Base-by-base conservation (phyloP, 1,140 invertebrate genomes). In the Yoshiicerus persimilis region DNA sequence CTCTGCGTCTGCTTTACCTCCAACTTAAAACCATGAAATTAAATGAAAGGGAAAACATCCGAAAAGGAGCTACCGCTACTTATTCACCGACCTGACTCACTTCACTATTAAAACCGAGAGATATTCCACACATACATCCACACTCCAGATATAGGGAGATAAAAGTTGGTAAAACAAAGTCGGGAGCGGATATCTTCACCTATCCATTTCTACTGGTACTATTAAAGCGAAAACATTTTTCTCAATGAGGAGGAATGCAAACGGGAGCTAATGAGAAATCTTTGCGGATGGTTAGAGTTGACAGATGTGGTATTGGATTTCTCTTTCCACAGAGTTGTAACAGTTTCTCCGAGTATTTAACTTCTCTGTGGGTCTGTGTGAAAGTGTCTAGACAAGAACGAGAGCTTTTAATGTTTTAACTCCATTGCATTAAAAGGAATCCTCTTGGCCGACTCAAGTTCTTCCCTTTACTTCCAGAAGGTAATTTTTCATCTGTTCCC, bases 211-310 rank as follows among this genome's bases (percentile, higher is more conserved):
- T 9, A 66, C n/a, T 23, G 3, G 10, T 4, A 10, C 75, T 80
- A 70, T 70, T n/a, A 36, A 80, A 80, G 75, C 75, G 20, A 34
- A 80, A 36, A 80, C 30, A 80, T 80, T 80, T 80, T 38, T 80
- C 75, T 80, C 75, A 80, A 36, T 36, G 75, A 80, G 75, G 36
- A 80, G 83, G 83, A 84, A 47, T 84, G 83, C 39, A 41, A 84
- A 84, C 83, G 83, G 39, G 38, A 84, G 83, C 83, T 84, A 84
- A 84, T 84, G 83, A 84, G 83, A 80, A 80, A 84, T 84, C 83
- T 84, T 47, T 62, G 10, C 83, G 39, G 83, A 41, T 47, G 83
- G 83, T 62, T 84, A 84, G 38, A 84, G 38, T 84, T 84, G 83
- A 84, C 83, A 84, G 83, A 84, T 41, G 75, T 32, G 30, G 16